phyloP scores from a whole-genome alignment of 2,113 vertebrate genomes.

The Pterophyllum scalare region DNA sequence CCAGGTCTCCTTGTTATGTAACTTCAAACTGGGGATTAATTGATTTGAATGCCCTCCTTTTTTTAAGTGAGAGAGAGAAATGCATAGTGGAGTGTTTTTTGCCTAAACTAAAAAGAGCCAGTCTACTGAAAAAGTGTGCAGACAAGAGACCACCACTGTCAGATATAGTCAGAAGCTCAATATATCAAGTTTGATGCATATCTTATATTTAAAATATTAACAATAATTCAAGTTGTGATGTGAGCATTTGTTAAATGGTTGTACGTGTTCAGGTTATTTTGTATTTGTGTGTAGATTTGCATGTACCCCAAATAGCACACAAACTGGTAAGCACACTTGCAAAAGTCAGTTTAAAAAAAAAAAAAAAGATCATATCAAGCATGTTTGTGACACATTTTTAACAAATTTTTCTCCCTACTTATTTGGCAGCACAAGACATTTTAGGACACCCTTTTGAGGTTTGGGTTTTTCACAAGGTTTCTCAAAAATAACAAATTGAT shows the following conservation, averaged over 20 bases:
- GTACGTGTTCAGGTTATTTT: too few relatives aligned
- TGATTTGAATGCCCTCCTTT: too few relatives aligned
- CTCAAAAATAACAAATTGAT: background rate
- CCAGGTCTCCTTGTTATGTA: too few relatives aligned
- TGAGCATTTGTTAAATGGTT: too few relatives aligned
- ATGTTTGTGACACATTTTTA: background rate
- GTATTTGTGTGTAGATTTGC: too few relatives aligned
- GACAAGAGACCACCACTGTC: too few relatives aligned
- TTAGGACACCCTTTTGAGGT: background rate
- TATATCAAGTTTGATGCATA: background rate
- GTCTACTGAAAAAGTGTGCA: too few relatives aligned
- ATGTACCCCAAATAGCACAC: background rate
- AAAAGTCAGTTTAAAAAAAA: background rate
- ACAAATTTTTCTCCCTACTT: background rate
- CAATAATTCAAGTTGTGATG: background rate
- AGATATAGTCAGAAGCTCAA: too few relatives aligned
- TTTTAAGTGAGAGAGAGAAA: too few relatives aligned
- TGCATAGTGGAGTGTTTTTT: too few relatives aligned
- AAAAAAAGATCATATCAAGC: background rate
- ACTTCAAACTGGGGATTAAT: too few relatives aligned
- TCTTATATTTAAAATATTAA: background rate
- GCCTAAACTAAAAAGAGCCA: too few relatives aligned
- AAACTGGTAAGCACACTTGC: accelerated
- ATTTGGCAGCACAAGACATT: background rate
- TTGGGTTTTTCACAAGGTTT: background rate